A percentile compares a stretch with the other conserved stretches of the same genome.
These are phyloP conservation scores for Brachirus orientalis DNA, from an alignment of 2,113 vertebrate species.

Conservation along the genomic window DNA sequence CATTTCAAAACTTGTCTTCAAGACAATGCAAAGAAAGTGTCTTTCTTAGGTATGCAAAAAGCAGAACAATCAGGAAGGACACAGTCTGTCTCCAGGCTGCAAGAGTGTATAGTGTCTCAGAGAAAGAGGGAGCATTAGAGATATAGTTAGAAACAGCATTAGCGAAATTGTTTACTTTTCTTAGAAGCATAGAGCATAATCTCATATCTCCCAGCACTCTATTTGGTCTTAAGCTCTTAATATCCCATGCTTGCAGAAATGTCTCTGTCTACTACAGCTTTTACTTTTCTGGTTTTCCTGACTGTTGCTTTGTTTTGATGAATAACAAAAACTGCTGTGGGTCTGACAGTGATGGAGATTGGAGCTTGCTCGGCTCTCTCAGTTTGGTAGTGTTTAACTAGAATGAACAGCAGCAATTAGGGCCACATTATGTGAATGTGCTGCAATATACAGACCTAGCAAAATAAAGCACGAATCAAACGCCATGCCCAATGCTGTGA, in stretches of 20 bases:
- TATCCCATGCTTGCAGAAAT: slow-evolving; percentile 48
- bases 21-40: slow-evolving; percentile 57
- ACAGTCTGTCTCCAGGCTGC: slow-evolving; percentile 48
- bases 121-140: slow-evolving; percentile 2
- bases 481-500: slow-evolving; percentile 7
- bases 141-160: not conserved
- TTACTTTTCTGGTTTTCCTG: slow-evolving; percentile 45
- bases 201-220: slow-evolving; percentile 50
- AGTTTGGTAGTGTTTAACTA: not conserved
- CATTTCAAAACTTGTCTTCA: slow-evolving; percentile 67
- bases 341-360: not conserved
- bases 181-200: slow-evolving; percentile 65
- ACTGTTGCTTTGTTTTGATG: slow-evolving; percentile 11
- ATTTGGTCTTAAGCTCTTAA: slow-evolving; percentile 70
- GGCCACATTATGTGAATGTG: slow-evolving; percentile 3
- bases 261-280: slow-evolving; percentile 39
- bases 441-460: not conserved
- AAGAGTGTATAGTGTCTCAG: slow-evolving; percentile 20
- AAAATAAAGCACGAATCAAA: slow-evolving; percentile 19
- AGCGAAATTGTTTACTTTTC: slow-evolving; percentile 61
- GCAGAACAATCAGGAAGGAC: slow-evolving; percentile 46
- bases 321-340: not conserved
- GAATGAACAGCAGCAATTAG: not conserved
- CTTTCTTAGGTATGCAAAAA: slow-evolving; percentile 56
- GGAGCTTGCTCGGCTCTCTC: not conserved